These are phyloP conservation scores for Periophthalmus magnuspinnatus DNA, from an alignment of 2,797 vertebrate species.

Conservation along the genomic window DNA sequence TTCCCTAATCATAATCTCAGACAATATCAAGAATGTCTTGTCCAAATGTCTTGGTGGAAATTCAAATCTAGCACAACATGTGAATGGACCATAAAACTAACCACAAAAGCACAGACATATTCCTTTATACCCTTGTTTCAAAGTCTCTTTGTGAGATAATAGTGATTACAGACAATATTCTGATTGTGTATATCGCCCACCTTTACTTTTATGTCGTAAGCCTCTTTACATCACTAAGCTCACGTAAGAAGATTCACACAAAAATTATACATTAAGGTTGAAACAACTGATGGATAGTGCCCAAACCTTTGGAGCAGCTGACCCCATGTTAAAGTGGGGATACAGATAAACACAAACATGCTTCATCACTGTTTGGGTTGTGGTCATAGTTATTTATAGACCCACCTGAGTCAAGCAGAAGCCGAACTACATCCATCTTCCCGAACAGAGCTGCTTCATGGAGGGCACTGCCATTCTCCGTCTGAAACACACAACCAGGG, in stretches of 20 bases:
- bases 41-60: neutral
- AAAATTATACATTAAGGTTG: neutral
- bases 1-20: too few species aligned
- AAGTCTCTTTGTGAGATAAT: neutral
- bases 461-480: conserved; percentile 94
- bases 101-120: neutral
- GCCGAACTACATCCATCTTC: conserved; percentile 93
- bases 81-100: neutral
- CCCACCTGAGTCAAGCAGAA: conserved; percentile 93
- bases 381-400: conserved; percentile 36
- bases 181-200: too few species aligned
- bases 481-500: conserved; percentile 69
- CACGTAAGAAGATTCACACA: neutral
- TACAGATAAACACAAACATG: conserved; percentile 12
- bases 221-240: neutral
- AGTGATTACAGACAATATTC: neutral
- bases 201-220: too few species aligned
- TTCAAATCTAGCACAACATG: neutral
- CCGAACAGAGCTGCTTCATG: conserved; percentile 95
- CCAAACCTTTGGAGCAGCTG: conserved; percentile 9
- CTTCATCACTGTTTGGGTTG: conserved; percentile 4
- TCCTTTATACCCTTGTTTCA: too few species aligned
- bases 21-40: too few species aligned
- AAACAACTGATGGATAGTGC: neutral
- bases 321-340: conserved; percentile 14